Evolutionary conservation across 2,113 vertebrate species (phyloP).

Genomic region (Silurus glanis): DNA sequence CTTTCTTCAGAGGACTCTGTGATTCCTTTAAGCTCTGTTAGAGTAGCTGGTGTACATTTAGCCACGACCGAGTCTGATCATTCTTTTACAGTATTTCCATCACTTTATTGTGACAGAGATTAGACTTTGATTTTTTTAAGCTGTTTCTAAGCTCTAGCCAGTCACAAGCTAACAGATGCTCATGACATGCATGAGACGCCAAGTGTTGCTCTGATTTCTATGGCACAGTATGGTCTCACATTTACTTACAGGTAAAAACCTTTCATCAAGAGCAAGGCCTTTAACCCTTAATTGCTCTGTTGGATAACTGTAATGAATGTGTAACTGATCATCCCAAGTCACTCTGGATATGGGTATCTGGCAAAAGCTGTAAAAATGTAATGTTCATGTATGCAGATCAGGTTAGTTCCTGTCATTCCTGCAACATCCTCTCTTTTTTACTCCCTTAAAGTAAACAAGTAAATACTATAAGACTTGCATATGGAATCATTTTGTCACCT

Average conservation of each 20-base stretch:
- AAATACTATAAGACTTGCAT: not conserved
- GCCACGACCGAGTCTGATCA: slow-evolving; percentile 15
- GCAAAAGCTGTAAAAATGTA: not conserved
- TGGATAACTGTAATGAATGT: no score
- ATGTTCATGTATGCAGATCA: not conserved
- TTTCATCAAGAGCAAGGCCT: not conserved
- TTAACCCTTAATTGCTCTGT: no score
- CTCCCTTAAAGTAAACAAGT: not conserved
- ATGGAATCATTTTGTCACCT: slow-evolving; percentile 26
- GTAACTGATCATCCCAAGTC: no score
- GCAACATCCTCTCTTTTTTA: not conserved
- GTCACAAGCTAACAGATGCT: not conserved
- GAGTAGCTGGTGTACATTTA: slow-evolving; percentile 33
- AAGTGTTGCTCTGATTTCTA: not conserved
- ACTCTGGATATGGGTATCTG: not conserved
- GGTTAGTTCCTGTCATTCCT: not conserved
- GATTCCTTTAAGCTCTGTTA: slow-evolving; percentile 56
- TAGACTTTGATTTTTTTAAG: not conserved
- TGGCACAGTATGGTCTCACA: not conserved
- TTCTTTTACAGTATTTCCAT: not conserved
- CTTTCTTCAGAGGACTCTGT: not conserved
- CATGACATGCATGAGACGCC: not conserved
- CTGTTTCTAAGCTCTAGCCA: not conserved
- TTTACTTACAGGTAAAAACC: not conserved
- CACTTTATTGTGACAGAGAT: not conserved